Evolutionary conservation across 2,888 invertebrate species (phyloP).

Genomic region (Allygus modestus): DNA sequence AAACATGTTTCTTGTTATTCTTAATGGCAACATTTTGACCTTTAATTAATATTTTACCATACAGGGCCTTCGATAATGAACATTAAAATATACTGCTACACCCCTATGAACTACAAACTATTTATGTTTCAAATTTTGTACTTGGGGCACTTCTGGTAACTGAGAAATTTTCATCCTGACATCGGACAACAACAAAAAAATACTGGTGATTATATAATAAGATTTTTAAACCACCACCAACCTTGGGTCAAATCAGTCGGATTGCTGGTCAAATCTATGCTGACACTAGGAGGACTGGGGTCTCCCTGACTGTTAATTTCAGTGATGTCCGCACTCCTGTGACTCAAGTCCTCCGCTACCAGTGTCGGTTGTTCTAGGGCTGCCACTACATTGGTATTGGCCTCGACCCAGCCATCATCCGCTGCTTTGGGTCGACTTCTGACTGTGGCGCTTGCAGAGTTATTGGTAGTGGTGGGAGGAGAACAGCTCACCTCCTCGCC

Average conservation of each 20-base stretch:
- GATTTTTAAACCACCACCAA: conserved; percentile 34
- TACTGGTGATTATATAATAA: no score
- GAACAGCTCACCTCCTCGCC: conserved; percentile 31
- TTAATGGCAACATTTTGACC: no score
- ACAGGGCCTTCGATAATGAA: no score
- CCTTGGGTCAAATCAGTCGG: conserved; percentile 66
- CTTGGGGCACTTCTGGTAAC: no score
- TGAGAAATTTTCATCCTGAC: no score
- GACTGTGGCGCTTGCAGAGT: neutral
- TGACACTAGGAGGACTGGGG: conserved; percentile 26
- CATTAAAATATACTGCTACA: no score
- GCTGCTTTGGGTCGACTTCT: neutral
- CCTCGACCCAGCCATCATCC: conserved; percentile 18
- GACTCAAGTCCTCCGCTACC: conserved; percentile 68
- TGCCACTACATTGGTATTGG: conserved; percentile 9
- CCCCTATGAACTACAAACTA: no score
- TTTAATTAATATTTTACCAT: no score
- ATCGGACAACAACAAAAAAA: no score
- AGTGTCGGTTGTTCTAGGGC: conserved; percentile 63
- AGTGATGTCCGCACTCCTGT: conserved; percentile 52
- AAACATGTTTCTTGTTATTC: no score
- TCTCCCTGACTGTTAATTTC: conserved; percentile 15
- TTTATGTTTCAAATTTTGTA: no score
- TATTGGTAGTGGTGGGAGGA: neutral
- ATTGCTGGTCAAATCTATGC: conserved; percentile 31